These are phyloP conservation scores for Megaceryle torquata DNA, from an alignment of 2,113 vertebrate genomes.

Conservation along the genomic window DNA sequence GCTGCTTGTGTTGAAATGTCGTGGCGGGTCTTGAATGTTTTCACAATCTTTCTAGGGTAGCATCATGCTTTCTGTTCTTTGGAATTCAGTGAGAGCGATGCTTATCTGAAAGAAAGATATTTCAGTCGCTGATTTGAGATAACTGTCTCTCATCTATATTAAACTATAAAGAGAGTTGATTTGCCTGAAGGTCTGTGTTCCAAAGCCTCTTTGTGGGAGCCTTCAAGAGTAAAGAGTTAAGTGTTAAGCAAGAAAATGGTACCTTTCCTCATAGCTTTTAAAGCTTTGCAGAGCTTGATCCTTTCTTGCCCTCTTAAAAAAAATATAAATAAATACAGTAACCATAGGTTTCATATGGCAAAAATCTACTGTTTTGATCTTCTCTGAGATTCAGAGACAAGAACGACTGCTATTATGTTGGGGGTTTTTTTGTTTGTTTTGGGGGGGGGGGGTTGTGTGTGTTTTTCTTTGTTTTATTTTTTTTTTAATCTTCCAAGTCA, in stretches of 20 bases:
- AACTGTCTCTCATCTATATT: background rate
- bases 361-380: background rate
- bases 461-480: no score
- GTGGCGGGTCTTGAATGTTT: background rate
- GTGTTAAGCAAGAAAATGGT: background rate
- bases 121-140: background rate
- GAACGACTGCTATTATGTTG: background rate
- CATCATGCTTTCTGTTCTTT: background rate
- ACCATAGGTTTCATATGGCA: background rate
- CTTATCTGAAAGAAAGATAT: background rate
- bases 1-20: background rate
- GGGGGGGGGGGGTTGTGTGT: no score
- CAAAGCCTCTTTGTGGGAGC: background rate
- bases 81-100: background rate
- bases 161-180: background rate
- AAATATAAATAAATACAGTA: background rate
- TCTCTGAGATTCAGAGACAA: background rate
- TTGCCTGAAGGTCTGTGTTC: background rate
- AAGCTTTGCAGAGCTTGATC: background rate
- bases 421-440: background rate
- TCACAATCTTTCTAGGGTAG: background rate
- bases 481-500: background rate
- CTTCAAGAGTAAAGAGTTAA: background rate
- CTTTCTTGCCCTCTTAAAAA: background rate
- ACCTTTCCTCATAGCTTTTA: background rate